Conservation (phyloP, 2,888 invertebrate genomes). For the Muscina levida region DNA sequence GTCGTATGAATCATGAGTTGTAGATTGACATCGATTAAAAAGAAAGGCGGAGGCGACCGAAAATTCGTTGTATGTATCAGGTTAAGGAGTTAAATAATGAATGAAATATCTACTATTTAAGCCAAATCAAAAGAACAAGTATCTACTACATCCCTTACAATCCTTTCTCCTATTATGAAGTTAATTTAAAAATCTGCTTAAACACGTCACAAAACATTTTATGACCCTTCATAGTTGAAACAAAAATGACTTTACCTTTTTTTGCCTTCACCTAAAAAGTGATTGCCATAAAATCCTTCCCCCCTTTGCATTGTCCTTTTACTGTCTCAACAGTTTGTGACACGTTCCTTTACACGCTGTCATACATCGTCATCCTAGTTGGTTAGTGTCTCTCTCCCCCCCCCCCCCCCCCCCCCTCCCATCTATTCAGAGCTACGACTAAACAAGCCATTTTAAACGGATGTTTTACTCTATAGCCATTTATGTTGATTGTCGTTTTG, state of each 20-base stretch:
- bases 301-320: background rate
- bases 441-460: constrained; percentile 2
- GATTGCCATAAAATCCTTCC: constrained; percentile 36
- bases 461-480: constrained; percentile 26
- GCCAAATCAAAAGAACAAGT: no score
- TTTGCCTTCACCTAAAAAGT: constrained; percentile 19
- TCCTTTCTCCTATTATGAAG: constrained; percentile 38
- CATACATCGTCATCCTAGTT: constrained; percentile 15
- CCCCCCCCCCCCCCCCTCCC: no score
- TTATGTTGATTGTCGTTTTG: constrained; percentile 48
- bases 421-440: no score
- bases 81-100: no score
- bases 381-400: no score
- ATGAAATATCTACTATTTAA: no score
- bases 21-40: no score
- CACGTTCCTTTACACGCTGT: constrained; percentile 34
- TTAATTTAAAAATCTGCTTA: constrained; percentile 39
- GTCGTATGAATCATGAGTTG: no score
- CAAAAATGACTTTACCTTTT: constrained; percentile 3
- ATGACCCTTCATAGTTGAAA: background rate
- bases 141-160: no score
- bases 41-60: no score
- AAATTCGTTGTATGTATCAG: no score
- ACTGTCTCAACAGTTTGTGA: constrained; percentile 31
- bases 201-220: constrained; percentile 6